Evolutionary conservation across 2,888 invertebrate species (phyloP).

Genomic region (Stenodema calcarata): DNA sequence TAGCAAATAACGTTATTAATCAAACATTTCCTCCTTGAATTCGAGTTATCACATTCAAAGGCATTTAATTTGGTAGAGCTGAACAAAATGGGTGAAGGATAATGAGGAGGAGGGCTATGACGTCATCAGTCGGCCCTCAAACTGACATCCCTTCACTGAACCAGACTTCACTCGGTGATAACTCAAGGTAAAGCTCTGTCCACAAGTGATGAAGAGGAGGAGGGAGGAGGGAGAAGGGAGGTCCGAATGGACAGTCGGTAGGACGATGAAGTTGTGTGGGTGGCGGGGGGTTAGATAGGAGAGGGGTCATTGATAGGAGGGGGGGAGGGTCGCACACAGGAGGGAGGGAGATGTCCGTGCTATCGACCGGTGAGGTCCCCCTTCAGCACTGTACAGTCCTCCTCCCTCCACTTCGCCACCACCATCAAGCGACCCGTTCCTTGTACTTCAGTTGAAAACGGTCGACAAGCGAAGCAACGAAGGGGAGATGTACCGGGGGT

Average conservation of each 20-base stretch:
- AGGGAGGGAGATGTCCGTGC: constrained; percentile 8
- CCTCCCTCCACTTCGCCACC: too few species aligned
- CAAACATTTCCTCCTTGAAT: too few species aligned
- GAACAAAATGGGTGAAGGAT: not conserved
- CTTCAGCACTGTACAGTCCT: not conserved
- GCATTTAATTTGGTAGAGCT: not conserved
- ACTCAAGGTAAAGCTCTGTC: not conserved
- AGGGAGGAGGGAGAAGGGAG: not conserved
- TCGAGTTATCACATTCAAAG: too few species aligned
- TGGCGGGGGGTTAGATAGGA: not conserved
- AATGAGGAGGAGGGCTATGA: not conserved
- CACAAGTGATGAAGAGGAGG: not conserved
- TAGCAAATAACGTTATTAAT: too few species aligned
- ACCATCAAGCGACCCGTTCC: too few species aligned
- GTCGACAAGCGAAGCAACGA: not conserved
- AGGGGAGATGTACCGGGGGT: too few species aligned
- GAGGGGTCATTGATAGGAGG: too few species aligned
- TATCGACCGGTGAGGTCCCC: not conserved
- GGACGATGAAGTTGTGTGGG: too few species aligned
- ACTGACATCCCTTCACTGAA: not conserved
- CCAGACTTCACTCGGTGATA: not conserved
- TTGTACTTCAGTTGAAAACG: not conserved
- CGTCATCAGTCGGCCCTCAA: not conserved
- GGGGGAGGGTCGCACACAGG: not conserved
- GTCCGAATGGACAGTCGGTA: not conserved